Evolutionary conservation across 2,797 vertebrate genomes (phyloP), one percentile per base, ranked within the genome.

Genomic region (Pseudochirops corinnae): DNA sequence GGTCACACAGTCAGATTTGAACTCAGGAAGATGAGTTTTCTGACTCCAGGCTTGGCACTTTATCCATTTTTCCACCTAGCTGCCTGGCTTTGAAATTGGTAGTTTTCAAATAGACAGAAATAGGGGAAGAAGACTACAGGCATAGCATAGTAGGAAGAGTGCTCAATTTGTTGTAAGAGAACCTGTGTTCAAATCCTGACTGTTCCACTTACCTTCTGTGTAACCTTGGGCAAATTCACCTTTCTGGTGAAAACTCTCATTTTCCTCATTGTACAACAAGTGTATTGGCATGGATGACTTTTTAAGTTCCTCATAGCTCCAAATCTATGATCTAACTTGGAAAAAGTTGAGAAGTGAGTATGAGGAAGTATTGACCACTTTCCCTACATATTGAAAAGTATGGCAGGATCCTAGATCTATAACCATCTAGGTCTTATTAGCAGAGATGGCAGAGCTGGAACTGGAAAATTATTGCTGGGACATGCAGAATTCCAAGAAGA

Each of bases 401-500:
- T 39, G 16, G n/a, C 18, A 39, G 67, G 33, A 39, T 21, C 67
- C n/a, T 39, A 74, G 16, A 74, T 39, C 67, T 39, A 21, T 39
- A 74, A 39, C 53, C 53, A 53, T 53, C 53, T 53, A 53, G 53
- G 53, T 53, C 53, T 98, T 95, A 92, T 95, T 96, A 93, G 93
- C 91, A 58, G 93, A 97, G 95, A 67, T 67, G 33, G 62, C 33
- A 67, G 92, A 96, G 91, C 10, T 55, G 91, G 91, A 97, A 93
- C 67, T 95, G 90, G 92, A 97, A 97, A 95, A 97, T 90, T 29
- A 92, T 92, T 50, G 92, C 94, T 24, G 67, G 90, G 56, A 90
- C 60, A 91, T 95, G 96, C 95, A 92, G 95, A 93, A 94, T 97
- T 67, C 33, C 33, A n/a, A n/a, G n/a, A 67, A 14, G 13, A 16